These are phyloP conservation scores for Microcebus griseorufus DNA, from an alignment of 2,113 vertebrate genomes.

Conservation along the genomic window DNA sequence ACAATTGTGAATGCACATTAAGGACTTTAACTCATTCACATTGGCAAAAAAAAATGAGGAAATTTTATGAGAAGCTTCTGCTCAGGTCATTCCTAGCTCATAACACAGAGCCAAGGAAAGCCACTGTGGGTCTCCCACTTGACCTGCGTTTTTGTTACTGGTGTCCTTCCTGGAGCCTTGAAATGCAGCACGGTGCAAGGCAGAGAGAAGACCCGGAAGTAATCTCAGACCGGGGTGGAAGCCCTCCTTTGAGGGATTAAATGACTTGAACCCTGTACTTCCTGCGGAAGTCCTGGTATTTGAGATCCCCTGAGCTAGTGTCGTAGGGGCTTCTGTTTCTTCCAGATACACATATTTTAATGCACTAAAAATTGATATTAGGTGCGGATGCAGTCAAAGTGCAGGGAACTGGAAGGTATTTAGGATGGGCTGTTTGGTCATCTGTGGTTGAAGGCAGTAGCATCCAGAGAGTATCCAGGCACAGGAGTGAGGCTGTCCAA, in stretches of 20 bases:
- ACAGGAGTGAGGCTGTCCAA: not conserved
- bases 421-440: not conserved
- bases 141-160: not conserved
- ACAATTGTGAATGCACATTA: not conserved
- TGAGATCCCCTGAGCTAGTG: not conserved
- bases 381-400: not conserved
- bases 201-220: not conserved
- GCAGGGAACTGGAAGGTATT: not conserved
- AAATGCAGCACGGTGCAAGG: not conserved
- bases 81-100: not conserved
- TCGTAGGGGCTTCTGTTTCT: not conserved
- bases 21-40: not conserved
- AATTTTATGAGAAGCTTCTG: not conserved
- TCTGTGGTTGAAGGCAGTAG: not conserved
- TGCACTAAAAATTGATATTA: not conserved
- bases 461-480: not conserved
- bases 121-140: not conserved
- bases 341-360: not conserved
- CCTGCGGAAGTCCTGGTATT: not conserved
- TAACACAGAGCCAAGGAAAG: not conserved
- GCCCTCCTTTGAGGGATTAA: not conserved
- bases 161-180: not conserved
- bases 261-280: not conserved
- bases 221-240: not conserved
- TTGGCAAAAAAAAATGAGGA: not conserved